Conservation (phyloP, 2,797 vertebrate genomes). For the Lagocephalus sceleratus region DNA sequence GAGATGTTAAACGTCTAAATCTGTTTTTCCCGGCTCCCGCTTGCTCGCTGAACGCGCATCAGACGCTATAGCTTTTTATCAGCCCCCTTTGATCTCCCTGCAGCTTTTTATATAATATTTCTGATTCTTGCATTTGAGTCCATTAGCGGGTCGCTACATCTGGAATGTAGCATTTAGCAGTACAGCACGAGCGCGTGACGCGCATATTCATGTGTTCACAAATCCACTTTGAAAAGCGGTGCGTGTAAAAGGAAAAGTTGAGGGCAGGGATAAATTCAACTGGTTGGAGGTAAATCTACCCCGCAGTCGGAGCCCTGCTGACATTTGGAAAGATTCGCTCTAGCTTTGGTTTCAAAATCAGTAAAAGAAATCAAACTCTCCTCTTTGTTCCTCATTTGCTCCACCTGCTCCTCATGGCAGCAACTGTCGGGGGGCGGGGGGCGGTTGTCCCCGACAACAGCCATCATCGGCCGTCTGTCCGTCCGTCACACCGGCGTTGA, state of each 20-base stretch:
- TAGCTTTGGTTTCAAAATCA: no score
- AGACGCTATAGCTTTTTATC: constrained; percentile 67
- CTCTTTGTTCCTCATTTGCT: constrained; percentile 52
- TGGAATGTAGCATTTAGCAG: constrained; percentile 54
- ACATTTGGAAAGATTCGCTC: no score
- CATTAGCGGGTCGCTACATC: constrained; percentile 60
- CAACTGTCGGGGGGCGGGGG: constrained; percentile 49
- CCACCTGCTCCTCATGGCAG: constrained; percentile 58
- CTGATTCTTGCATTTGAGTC: constrained; percentile 62
- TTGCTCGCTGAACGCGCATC: constrained; percentile 62
- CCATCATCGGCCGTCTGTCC: constrained; percentile 67
- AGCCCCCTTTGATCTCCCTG: constrained; percentile 63
- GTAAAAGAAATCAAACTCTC: no score
- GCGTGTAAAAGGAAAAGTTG: not conserved
- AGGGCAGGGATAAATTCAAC: no score
- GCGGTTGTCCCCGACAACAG: constrained; percentile 60
- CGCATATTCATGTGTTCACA: constrained; percentile 54
- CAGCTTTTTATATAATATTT: constrained; percentile 62
- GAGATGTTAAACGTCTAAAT: constrained; percentile 72
- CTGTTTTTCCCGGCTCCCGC: constrained; percentile 66
- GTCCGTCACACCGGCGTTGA: constrained; percentile 46
- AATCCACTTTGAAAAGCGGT: constrained; percentile 58
- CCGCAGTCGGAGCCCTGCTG: no score
- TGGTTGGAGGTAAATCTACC: no score
- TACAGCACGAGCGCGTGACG: constrained; percentile 59